Conservation (phyloP, 2,888 invertebrate genomes). For the Dioctria linearis region DNA sequence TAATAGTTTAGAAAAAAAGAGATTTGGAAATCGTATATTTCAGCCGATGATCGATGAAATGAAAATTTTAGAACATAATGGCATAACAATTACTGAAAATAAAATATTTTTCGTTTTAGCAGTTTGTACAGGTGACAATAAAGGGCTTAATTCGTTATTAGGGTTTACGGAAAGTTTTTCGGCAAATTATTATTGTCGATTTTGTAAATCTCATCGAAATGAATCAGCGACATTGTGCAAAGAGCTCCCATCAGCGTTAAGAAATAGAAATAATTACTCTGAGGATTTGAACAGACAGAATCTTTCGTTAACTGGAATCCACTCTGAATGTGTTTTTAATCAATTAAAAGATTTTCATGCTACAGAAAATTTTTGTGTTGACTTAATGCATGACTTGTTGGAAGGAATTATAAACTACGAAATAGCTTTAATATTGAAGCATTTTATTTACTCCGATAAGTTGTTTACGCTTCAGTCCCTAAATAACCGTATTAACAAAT, state of each 20-base stretch:
- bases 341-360: background rate
- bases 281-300: background rate
- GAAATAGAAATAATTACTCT: background rate
- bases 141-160: no score
- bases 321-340: background rate
- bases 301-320: background rate
- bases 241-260: background rate
- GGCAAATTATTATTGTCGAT: background rate
- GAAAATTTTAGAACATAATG: no score
- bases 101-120: no score
- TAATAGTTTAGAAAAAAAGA: no score
- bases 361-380: background rate
- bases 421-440: background rate
- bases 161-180: background rate
- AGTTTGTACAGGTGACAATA: no score
- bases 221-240: background rate
- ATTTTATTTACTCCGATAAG: background rate
- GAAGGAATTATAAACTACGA: background rate
- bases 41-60: no score
- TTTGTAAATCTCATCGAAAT: background rate
- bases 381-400: background rate
- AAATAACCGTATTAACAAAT: background rate
- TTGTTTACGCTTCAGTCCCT: background rate
- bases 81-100: no score
- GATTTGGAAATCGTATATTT: no score